phyloP scores from a whole-genome alignment of 1,140 invertebrate genomes.

The Contarinia nasturtii region DNA sequence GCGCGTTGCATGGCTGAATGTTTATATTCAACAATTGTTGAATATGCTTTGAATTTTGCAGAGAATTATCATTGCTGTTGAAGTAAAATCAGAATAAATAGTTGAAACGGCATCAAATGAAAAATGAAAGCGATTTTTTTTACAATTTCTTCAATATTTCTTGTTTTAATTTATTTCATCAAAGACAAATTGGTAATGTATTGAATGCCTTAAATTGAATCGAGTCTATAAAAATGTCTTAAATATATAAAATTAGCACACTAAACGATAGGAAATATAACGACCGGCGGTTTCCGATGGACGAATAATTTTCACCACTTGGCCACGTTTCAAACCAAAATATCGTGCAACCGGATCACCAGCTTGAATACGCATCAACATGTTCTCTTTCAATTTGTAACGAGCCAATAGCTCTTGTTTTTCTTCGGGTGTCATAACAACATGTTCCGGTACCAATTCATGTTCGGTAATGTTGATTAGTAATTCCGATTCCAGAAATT shows the following conservation, averaged over 20 bases:
- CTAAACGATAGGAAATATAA: conserved; percentile 94
- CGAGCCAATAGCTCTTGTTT: conserved; percentile 83
- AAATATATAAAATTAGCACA: conserved; percentile 43
- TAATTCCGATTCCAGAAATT: conserved; percentile 95
- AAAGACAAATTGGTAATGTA: too few species aligned
- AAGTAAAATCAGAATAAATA: too few species aligned
- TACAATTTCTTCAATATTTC: too few species aligned
- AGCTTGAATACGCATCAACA: conserved; percentile 96
- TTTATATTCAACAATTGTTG: too few species aligned
- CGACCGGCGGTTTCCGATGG: conserved; percentile 94
- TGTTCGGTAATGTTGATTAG: conserved; percentile 99
- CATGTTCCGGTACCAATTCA: conserved; percentile 96
- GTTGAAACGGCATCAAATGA: too few species aligned
- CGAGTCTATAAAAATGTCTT: neutral
- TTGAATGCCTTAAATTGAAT: too few species aligned
- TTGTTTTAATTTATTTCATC: too few species aligned
- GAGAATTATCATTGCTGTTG: too few species aligned
- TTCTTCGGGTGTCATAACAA: conserved; percentile 93
- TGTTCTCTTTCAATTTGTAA: conserved; percentile 94
- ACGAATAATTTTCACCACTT: conserved; percentile 95
- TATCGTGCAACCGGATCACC: conserved; percentile 96
- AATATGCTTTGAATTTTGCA: too few species aligned
- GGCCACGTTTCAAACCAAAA: conserved; percentile 90
- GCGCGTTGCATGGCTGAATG: too few species aligned
- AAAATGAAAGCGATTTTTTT: too few species aligned